phyloP scores from a whole-genome alignment of 1,140 invertebrate species.

The Psilanteris sp. region DNA sequence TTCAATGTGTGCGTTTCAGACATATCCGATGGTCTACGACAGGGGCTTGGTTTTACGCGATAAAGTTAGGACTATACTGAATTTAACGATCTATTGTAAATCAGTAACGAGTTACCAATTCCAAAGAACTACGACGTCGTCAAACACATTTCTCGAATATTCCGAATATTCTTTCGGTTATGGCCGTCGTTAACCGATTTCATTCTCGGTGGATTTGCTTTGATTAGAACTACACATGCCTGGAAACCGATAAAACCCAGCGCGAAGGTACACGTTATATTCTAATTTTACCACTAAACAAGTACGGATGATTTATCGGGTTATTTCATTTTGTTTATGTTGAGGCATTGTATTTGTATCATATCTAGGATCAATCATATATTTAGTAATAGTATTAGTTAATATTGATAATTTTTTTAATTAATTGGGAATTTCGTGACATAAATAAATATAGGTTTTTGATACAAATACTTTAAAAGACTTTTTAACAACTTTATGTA shows the following conservation, averaged over 20 bases:
- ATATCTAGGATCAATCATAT: too few species aligned
- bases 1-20: constrained; percentile 42
- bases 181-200: constrained; percentile 22
- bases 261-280: too few species aligned
- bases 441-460: too few species aligned
- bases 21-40: constrained; percentile 29
- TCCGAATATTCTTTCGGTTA: constrained; percentile 28
- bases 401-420: too few species aligned
- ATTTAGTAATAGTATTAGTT: too few species aligned
- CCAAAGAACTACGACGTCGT: constrained; percentile 36
- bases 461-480: too few species aligned
- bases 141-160: constrained; percentile 48
- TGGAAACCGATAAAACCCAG: neutral
- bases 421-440: too few species aligned
- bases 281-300: too few species aligned
- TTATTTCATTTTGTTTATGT: too few species aligned
- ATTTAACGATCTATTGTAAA: constrained; percentile 62
- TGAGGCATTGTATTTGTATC: too few species aligned
- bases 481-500: too few species aligned
- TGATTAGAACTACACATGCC: neutral
- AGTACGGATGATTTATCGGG: too few species aligned
- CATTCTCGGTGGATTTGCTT: constrained; percentile 4
- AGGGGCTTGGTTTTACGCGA: constrained; percentile 39
- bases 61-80: constrained; percentile 47
- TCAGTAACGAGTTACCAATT: constrained; percentile 59